These are phyloP conservation scores for Diplolepis rosae DNA, from an alignment of 2,888 invertebrate genomes.

Conservation along the genomic window DNA sequence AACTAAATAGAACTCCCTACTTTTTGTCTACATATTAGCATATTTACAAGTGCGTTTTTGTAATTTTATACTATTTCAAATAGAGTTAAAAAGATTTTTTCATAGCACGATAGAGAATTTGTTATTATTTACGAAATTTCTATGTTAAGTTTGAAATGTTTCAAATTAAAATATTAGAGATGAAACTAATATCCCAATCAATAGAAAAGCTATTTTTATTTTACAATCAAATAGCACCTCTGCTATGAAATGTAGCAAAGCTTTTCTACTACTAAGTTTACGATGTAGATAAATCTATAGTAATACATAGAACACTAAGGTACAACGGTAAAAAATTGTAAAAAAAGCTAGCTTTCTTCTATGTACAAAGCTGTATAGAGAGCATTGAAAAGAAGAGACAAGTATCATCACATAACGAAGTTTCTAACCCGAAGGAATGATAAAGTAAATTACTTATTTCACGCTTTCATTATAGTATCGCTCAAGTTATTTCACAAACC, in stretches of 20 bases:
- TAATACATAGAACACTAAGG: not conserved
- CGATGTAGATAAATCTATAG: too few relatives aligned
- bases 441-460: too few relatives aligned
- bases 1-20: slow-evolving; percentile 36
- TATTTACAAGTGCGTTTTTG: slow-evolving; percentile 22
- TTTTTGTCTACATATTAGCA: slow-evolving; percentile 12
- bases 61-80: too few relatives aligned
- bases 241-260: too few relatives aligned
- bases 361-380: slow-evolving; percentile 10
- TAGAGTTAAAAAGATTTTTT: not conserved
- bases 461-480: too few relatives aligned
- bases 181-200: not conserved
- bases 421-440: not conserved
- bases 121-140: too few relatives aligned
- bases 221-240: too few relatives aligned
- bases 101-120: too few relatives aligned
- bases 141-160: too few relatives aligned
- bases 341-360: not conserved
- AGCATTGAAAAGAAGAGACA: slow-evolving; percentile 29
- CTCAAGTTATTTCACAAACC: too few relatives aligned
- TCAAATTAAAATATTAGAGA: too few relatives aligned
- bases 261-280: too few relatives aligned
- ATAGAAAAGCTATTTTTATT: not conserved
- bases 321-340: not conserved
- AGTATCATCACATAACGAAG: slow-evolving; percentile 15